Base-by-base conservation (phyloP, 2,113 vertebrate species). In the Centropus unirufus region DNA sequence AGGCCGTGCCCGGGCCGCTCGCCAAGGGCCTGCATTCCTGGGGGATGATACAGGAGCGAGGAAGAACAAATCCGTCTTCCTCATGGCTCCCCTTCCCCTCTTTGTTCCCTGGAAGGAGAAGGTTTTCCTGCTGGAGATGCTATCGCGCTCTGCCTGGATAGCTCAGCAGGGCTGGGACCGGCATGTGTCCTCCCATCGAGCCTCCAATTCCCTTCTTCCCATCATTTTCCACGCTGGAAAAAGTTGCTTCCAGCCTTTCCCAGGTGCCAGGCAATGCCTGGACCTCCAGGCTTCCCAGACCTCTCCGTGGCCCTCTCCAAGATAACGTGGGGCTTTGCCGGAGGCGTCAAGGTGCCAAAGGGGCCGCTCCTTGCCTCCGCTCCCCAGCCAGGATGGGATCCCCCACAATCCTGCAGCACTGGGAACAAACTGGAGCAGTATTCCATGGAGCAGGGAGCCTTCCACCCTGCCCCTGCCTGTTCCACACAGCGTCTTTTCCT, bases 111-210 rank as follows among this genome's bases (percentile, higher is more conserved):
- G 87, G 46, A 95, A 97, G 92, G 77, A 95, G 96, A 91, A 96
- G n/a, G 94, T 96, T 97, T 96, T 98, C 98, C 98, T 98, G 95
- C 94, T 66, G 40, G 63, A 79, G 51, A 97, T 93, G 96, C 96
- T 98, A 98, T 98, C 97, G 30, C 96, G 96, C 97, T 97, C 97
- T 46, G 90, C 87, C 96, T 49, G 79, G 87, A 83, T 85, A 87
- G 64, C 92, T 78, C 94, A 75, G 93, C 80, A 91, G 44, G 34
- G 94, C 92, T 95, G 80, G 93, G 92, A 95, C 79, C 59, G 17
- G 64, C 2, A 23, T 12, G 81, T 19, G 46, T 84, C 70, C 92
- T 95, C 91, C 58, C 79, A 75, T 7, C 7, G 6, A 83, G 70
- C 26, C 39, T 42, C 67, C 64, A 40, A 4, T 17, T 46, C 27